These are phyloP conservation scores for Coelinius sp. DNA, from an alignment of 2,888 invertebrate genomes.

Conservation along the genomic window DNA sequence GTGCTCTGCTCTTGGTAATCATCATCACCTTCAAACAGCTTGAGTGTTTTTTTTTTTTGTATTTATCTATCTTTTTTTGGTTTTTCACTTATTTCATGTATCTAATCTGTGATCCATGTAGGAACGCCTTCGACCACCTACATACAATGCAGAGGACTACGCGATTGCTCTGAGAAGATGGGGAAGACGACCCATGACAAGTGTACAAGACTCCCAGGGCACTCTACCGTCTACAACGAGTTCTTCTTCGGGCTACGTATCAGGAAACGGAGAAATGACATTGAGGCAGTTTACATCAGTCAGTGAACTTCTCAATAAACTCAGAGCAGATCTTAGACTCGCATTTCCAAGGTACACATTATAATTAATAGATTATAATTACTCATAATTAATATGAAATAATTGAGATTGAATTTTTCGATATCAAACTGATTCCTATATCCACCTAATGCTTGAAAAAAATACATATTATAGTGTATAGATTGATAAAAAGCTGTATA, in stretches of 20 bases:
- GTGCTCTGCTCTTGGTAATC: constrained; percentile 33
- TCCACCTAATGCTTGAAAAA: too few species aligned
- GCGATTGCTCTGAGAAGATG: constrained; percentile 85
- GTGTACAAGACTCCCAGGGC: constrained; percentile 64
- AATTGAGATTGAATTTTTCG: too few species aligned
- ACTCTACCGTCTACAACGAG: constrained; percentile 68
- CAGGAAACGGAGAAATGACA: constrained; percentile 85
- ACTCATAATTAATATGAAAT: too few species aligned
- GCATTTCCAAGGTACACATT: constrained; percentile 86
- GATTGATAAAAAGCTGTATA: background rate
- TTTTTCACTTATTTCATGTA: too few species aligned
- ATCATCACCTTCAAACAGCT: constrained; percentile 35
- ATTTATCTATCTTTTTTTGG: background rate
- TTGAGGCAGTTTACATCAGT: constrained; percentile 89
- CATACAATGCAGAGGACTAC: constrained; percentile 93
- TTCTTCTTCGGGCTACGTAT: constrained; percentile 71
- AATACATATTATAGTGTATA: background rate
- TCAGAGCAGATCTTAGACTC: constrained; percentile 87
- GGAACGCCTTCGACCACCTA: constrained; percentile 89
- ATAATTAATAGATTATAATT: background rate
- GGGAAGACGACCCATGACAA: constrained; percentile 77
- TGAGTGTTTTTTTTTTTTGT: constrained; percentile 32
- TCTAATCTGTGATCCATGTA: constrained; percentile 65
- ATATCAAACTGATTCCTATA: too few species aligned
- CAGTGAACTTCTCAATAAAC: constrained; percentile 88